Conservation (phyloP, 2,888 invertebrate genomes). For the Blastobasis adustella region DNA sequence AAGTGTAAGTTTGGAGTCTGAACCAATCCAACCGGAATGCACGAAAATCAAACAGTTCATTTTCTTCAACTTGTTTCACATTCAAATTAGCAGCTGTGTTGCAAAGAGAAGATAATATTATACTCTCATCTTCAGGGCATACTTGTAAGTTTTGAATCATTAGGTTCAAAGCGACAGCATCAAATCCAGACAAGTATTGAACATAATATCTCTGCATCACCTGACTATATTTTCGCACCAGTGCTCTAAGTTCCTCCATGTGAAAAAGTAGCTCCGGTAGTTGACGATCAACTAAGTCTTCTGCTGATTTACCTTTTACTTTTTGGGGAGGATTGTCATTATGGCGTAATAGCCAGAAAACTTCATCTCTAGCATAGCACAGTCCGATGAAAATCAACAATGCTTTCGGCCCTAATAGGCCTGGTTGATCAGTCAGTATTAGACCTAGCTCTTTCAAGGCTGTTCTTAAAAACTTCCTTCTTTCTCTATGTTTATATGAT, state of each 20-base stretch:
- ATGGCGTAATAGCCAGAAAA: slow-evolving; percentile 96
- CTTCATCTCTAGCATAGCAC: slow-evolving; percentile 96
- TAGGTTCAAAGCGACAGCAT: slow-evolving; percentile 92
- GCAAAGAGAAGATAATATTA: slow-evolving; percentile 94
- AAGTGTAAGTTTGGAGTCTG: slow-evolving; percentile 94
- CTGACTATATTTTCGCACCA: slow-evolving; percentile 96
- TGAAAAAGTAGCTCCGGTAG: slow-evolving; percentile 97
- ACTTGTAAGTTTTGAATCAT: slow-evolving; percentile 88
- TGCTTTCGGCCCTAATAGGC: slow-evolving; percentile 97
- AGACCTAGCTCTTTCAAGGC: slow-evolving; percentile 95
- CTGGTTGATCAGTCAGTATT: slow-evolving; percentile 98
- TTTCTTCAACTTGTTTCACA: slow-evolving; percentile 97
- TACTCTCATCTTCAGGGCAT: slow-evolving; percentile 95
- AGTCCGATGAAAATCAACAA: slow-evolving; percentile 97
- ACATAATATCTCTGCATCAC: slow-evolving; percentile 98
- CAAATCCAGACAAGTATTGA: slow-evolving; percentile 96
- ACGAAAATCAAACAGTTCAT: slow-evolving; percentile 95
- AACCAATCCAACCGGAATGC: slow-evolving; percentile 98
- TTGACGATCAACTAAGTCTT: slow-evolving; percentile 95
- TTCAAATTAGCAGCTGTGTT: slow-evolving; percentile 89
- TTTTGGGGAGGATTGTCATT: slow-evolving; percentile 96
- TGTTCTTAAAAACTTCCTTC: slow-evolving; percentile 95
- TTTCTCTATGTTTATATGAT: slow-evolving; percentile 93
- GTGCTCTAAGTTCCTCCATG: slow-evolving; percentile 96
- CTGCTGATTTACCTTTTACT: slow-evolving; percentile 89